Percentiles rank a stretch among this genome's conserved stretches.
phyloP scores from a whole-genome alignment of 1,140 invertebrate genomes.

The Drosophila willistoni region DNA sequence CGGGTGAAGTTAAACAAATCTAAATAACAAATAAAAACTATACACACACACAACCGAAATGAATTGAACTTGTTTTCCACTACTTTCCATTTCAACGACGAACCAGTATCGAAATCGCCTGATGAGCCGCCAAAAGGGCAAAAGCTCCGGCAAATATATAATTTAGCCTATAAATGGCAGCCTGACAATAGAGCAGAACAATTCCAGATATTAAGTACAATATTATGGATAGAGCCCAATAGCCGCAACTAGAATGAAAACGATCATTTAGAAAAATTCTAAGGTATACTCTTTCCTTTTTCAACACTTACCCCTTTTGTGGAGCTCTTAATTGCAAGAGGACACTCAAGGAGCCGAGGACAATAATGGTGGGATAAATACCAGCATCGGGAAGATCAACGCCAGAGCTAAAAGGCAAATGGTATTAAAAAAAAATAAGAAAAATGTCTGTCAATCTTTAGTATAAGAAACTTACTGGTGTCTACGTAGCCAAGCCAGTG shows the following conservation, averaged over 20 bases:
- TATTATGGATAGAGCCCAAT: slow-evolving; percentile 83
- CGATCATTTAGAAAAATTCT: background rate
- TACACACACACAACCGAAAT: background rate
- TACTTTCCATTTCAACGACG: slow-evolving; percentile 20
- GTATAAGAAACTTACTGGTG: slow-evolving; percentile 84
- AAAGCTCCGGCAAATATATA: slow-evolving; percentile 85
- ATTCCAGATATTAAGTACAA: slow-evolving; percentile 84
- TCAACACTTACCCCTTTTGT: slow-evolving; percentile 69
- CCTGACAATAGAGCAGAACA: slow-evolving; percentile 84
- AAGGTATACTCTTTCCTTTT: too few species aligned
- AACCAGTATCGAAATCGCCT: slow-evolving; percentile 74
- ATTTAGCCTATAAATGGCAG: slow-evolving; percentile 85
- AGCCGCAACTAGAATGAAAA: slow-evolving; percentile 83
- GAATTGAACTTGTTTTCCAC: background rate
- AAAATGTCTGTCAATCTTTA: background rate
- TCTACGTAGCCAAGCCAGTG: slow-evolving; percentile 86
- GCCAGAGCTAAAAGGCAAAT: slow-evolving; percentile 33
- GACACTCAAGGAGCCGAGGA: slow-evolving; percentile 53
- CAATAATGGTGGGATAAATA: slow-evolving; percentile 49
- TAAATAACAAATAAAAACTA: background rate
- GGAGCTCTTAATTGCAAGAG: slow-evolving; percentile 71
- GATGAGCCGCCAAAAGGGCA: slow-evolving; percentile 84
- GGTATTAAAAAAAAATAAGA: background rate
- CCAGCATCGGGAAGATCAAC: slow-evolving; percentile 67
- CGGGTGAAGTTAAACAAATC: background rate